These are phyloP conservation scores for Argya squamiceps DNA, from an alignment of 2,797 vertebrate genomes.

Conservation along the genomic window DNA sequence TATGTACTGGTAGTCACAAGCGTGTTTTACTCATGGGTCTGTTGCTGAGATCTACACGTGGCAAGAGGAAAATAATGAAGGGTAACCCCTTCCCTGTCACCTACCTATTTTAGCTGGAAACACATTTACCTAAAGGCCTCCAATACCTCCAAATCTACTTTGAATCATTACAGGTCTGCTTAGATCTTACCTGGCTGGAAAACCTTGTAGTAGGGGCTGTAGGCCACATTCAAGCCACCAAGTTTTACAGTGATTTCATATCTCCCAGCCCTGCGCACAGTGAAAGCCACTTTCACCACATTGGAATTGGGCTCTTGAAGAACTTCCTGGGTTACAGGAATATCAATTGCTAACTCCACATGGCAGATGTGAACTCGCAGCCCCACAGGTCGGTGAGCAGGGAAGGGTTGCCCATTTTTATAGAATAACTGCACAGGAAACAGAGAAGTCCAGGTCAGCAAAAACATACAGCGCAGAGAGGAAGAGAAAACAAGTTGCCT, in stretches of 20 bases:
- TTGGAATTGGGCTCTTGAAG: constrained; percentile 93
- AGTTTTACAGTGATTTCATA: constrained; percentile 95
- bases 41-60: background rate
- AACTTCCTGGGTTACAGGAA: constrained; percentile 95
- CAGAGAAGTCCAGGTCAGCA: constrained; percentile 21
- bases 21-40: background rate
- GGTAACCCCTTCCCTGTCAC: background rate
- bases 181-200: constrained; percentile 91
- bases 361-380: constrained; percentile 95
- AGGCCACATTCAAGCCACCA: constrained; percentile 93
- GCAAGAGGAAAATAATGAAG: background rate
- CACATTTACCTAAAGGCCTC: background rate
- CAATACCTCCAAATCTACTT: background rate
- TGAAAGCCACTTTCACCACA: constrained; percentile 94
- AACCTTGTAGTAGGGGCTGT: constrained; percentile 97
- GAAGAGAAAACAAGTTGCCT: background rate
- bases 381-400: constrained; percentile 89
- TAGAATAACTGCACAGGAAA: constrained; percentile 87
- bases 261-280: constrained; percentile 94
- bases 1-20: background rate
- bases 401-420: constrained; percentile 97
- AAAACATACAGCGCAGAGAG: background rate
- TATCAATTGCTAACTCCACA: constrained; percentile 92
- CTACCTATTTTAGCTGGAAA: constrained; percentile 11
- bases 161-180: background rate